These are phyloP conservation scores for Piaya cayana DNA, from an alignment of 2,113 vertebrate species.

Conservation along the genomic window DNA sequence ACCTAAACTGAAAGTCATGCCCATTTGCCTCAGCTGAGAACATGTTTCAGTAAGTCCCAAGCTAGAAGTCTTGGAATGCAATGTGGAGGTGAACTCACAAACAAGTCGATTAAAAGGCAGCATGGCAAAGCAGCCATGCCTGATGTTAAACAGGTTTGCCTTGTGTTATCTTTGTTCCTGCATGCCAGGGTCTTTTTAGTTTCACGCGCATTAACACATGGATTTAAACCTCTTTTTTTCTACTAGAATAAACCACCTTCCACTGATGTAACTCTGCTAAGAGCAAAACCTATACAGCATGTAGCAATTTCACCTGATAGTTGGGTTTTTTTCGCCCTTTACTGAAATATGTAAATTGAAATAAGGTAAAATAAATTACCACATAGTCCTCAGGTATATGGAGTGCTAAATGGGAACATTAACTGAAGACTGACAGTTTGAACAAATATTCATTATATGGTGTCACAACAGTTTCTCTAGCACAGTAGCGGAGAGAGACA, in stretches of 20 bases:
- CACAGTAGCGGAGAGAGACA: background rate
- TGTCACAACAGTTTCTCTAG: background rate
- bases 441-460: background rate
- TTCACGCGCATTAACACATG: rapidly evolving
- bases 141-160: background rate
- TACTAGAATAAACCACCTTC: background rate
- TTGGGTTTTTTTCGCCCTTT: background rate
- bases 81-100: background rate
- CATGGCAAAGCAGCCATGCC: background rate
- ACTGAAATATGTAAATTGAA: background rate
- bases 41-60: background rate
- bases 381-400: background rate
- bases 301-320: background rate
- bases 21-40: background rate
- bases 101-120: background rate
- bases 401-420: background rate
- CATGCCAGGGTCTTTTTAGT: background rate
- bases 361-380: background rate
- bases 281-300: background rate
- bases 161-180: background rate
- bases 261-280: background rate
- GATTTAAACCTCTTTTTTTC: background rate
- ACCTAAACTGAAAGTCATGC: background rate
- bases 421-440: background rate
- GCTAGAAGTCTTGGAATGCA: background rate